These are phyloP conservation scores for Fragum sueziense DNA, from an alignment of 2,888 invertebrate genomes.

Conservation along the genomic window DNA sequence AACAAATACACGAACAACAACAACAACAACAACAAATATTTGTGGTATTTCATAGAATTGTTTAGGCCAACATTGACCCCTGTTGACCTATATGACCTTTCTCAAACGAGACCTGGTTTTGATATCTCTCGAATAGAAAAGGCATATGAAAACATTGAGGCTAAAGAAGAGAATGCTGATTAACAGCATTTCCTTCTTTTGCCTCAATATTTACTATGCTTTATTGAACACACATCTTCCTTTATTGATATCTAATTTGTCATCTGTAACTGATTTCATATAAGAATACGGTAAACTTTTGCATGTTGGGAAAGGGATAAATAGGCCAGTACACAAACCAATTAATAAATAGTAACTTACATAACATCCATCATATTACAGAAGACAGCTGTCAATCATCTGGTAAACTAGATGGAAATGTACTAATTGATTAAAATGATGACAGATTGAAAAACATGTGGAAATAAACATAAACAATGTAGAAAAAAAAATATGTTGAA, in stretches of 20 bases:
- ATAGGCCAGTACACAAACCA: slow-evolving; percentile 24
- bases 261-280: neutral
- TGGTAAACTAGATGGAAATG: slow-evolving; percentile 2
- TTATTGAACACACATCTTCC: too few species aligned
- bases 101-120: neutral
- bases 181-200: neutral
- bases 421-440: slow-evolving; percentile 5
- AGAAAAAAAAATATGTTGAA: too few species aligned
- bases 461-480: neutral
- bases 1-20: too few species aligned
- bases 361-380: neutral
- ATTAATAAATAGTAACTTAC: slow-evolving; percentile 13
- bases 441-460: neutral
- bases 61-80: neutral
- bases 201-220: too few species aligned
- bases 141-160: too few species aligned
- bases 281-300: neutral
- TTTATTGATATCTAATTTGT: too few species aligned
- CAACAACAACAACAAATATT: too few species aligned
- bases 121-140: too few species aligned
- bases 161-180: neutral
- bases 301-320: neutral
- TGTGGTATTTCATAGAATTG: neutral
- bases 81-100: neutral
- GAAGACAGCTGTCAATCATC: slow-evolving; percentile 21